Conservation (phyloP, 2,797 vertebrate species). For the Bovichtus variegatus region DNA sequence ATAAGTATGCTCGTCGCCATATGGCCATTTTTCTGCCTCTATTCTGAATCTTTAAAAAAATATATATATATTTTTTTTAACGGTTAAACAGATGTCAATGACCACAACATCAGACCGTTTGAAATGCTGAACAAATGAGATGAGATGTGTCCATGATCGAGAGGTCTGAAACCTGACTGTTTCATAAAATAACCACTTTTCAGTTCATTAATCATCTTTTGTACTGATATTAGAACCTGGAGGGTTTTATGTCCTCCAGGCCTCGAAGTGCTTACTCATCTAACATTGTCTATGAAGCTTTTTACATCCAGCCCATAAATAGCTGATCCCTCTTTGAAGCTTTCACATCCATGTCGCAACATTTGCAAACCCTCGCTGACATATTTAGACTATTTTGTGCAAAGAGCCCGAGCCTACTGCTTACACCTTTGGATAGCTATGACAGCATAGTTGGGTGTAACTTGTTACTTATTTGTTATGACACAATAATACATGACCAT, state of each 20-base stretch:
- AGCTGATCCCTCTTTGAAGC: not conserved
- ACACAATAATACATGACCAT: too few species aligned
- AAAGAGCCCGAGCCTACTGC: not conserved
- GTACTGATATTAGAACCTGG: too few species aligned
- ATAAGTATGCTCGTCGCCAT: too few species aligned
- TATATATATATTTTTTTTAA: too few species aligned
- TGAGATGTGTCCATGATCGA: not conserved
- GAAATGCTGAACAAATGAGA: too few species aligned
- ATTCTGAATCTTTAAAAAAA: too few species aligned
- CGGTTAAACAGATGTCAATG: not conserved
- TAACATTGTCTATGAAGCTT: not conserved
- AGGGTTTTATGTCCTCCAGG: not conserved
- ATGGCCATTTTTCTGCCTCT: too few species aligned
- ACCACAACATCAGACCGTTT: not conserved
- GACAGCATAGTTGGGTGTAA: too few species aligned
- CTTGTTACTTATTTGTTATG: not conserved
- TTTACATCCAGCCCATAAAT: not conserved
- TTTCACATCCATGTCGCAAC: not conserved
- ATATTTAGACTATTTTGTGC: not conserved
- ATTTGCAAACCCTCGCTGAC: not conserved
- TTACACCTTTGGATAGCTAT: not conserved
- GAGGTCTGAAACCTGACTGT: not conserved
- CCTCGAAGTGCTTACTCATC: not conserved
- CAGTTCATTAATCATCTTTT: too few species aligned
- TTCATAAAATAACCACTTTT: not conserved